These are phyloP conservation scores for Aphaenogaster rudis DNA, from an alignment of 1,140 invertebrate species.

Conservation along the genomic window DNA sequence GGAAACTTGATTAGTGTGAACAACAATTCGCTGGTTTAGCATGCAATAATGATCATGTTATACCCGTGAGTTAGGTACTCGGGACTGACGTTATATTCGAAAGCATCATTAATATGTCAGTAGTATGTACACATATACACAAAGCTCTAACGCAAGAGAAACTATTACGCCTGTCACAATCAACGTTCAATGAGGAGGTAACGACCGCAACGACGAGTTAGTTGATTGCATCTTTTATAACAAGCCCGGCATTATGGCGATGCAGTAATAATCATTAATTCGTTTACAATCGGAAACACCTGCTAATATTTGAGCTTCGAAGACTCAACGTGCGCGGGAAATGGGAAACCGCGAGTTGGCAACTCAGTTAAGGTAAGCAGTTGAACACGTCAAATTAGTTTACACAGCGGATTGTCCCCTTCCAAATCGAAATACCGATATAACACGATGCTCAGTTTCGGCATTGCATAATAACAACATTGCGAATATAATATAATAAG, in stretches of 20 bases:
- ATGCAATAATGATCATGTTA: constrained; percentile 35
- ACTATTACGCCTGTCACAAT: constrained; percentile 50
- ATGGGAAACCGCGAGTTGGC: constrained; percentile 21
- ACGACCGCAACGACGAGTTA: constrained; percentile 24
- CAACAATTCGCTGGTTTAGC: constrained; percentile 14
- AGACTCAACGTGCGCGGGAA: constrained; percentile 32
- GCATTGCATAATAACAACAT: neutral
- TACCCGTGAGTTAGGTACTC: neutral
- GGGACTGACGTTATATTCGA: constrained; percentile 18
- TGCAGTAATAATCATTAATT: constrained; percentile 51
- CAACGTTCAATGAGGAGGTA: constrained; percentile 29
- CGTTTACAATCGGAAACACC: constrained; percentile 52
- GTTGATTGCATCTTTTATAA: constrained; percentile 50
- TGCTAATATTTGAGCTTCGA: constrained; percentile 51
- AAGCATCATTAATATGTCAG: constrained; percentile 54
- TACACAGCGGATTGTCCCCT: constrained; percentile 15
- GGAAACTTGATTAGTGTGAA: neutral
- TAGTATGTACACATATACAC: neutral
- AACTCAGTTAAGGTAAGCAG: constrained; percentile 41
- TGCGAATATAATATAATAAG: neutral
- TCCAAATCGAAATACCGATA: constrained; percentile 9
- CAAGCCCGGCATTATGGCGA: constrained; percentile 5
- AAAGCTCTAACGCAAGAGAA: constrained; percentile 12
- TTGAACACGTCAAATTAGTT: constrained; percentile 46
- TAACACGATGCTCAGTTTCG: neutral